Conservation (phyloP, 2,888 invertebrate genomes). For the Ctenicera cuprea region DNA sequence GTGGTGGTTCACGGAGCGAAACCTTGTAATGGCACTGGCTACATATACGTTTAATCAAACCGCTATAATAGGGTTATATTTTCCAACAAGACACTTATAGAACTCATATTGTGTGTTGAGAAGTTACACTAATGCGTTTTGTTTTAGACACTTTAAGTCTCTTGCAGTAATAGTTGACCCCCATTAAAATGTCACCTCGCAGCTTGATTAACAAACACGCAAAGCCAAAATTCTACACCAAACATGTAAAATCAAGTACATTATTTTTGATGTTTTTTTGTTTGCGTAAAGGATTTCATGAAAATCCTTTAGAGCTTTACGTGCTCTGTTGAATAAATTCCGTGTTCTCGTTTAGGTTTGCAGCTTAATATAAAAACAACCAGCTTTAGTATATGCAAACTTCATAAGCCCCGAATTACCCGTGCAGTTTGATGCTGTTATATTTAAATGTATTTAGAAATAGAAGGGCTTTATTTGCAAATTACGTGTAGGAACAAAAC, state of each 20-base stretch:
- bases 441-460: conserved; percentile 8
- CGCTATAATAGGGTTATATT: conserved; percentile 42
- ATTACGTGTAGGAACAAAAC: conserved; percentile 15
- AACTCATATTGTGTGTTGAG: conserved; percentile 33
- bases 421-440: conserved; percentile 17
- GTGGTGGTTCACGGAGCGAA: conserved; percentile 38
- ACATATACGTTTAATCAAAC: conserved; percentile 43
- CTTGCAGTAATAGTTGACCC: not conserved
- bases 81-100: conserved; percentile 36
- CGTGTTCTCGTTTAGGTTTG: conserved; percentile 13
- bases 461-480: conserved; percentile 9
- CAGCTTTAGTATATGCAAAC: conserved; percentile 20
- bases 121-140: conserved; percentile 39
- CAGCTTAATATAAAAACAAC: conserved; percentile 22
- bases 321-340: conserved; percentile 9
- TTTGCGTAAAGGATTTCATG: not conserved
- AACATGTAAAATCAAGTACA: not conserved
- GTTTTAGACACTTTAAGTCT: conserved; percentile 34
- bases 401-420: conserved; percentile 19
- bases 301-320: conserved; percentile 11
- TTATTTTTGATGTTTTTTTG: conserved; percentile 6
- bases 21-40: conserved; percentile 38
- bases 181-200: conserved; percentile 16
- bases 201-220: not conserved
- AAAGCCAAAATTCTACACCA: not conserved